phyloP scores from a whole-genome alignment of 2,113 vertebrate species.

The Misgurnus anguillicaudatus region DNA sequence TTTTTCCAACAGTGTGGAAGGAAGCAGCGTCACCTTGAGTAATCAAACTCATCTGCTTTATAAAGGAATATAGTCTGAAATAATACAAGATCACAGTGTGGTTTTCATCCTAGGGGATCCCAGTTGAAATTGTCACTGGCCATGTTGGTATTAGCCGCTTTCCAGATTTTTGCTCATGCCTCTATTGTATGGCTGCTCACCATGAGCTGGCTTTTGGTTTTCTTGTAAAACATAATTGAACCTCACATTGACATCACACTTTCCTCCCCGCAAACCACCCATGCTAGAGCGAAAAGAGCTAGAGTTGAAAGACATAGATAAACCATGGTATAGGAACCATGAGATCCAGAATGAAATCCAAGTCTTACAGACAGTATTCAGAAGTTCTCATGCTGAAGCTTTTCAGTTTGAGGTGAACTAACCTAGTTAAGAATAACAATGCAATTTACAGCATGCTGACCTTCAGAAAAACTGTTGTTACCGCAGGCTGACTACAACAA shows the following conservation, averaged over 20 bases:
- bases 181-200: slow-evolving; percentile 53
- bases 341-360: slow-evolving; percentile 38
- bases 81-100: slow-evolving; percentile 19
- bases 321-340: slow-evolving; percentile 57
- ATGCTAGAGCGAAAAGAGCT: slow-evolving; percentile 51
- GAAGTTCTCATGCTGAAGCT: slow-evolving; percentile 15
- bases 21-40: neutral
- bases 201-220: slow-evolving; percentile 61
- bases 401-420: slow-evolving; percentile 37
- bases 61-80: neutral
- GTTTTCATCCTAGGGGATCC: slow-evolving; percentile 40
- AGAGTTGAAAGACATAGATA: slow-evolving; percentile 52
- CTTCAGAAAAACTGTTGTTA: neutral
- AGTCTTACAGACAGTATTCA: slow-evolving; percentile 24
- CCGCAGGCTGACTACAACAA: slow-evolving; percentile 24
- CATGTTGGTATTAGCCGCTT: slow-evolving; percentile 20
- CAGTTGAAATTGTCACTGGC: slow-evolving; percentile 1
- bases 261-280: slow-evolving; percentile 63
- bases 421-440: slow-evolving; percentile 11
- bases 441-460: neutral
- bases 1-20: neutral
- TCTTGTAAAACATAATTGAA: slow-evolving; percentile 66
- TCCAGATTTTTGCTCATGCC: slow-evolving; percentile 4
- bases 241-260: slow-evolving; percentile 66
- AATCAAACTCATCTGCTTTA: neutral